Evolutionary conservation across 1,140 invertebrate genomes (phyloP).

Genomic region (Manduca sexta): DNA sequence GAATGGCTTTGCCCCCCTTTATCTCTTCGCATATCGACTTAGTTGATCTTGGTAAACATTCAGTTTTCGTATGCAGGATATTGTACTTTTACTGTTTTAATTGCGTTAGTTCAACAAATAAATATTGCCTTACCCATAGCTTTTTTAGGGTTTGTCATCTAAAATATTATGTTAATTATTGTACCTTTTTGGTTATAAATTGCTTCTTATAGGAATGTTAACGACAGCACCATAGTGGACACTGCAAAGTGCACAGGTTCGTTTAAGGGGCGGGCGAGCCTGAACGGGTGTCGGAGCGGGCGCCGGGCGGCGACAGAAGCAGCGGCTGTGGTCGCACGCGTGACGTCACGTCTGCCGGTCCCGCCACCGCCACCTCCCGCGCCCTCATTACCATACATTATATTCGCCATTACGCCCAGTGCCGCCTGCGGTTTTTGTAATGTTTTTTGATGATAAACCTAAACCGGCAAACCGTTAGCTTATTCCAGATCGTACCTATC

Average conservation of each 20-base stretch:
- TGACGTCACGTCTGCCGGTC: constrained; percentile 63
- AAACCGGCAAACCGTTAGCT: constrained; percentile 12
- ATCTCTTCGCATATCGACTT: constrained; percentile 18
- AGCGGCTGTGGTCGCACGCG: constrained; percentile 63
- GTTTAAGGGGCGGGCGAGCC: no score
- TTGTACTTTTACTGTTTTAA: no score
- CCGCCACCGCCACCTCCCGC: constrained; percentile 41
- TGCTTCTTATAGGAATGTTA: no score
- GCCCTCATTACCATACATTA: constrained; percentile 71
- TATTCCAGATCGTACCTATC: background rate
- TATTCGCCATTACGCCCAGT: constrained; percentile 62
- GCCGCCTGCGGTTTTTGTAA: constrained; percentile 53
- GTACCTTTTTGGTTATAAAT: no score
- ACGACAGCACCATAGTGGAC: no score
- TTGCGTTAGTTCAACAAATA: no score
- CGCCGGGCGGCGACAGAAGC: constrained; percentile 27
- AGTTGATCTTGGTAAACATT: constrained; percentile 7
- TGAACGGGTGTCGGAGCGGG: no score
- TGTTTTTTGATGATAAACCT: constrained; percentile 47
- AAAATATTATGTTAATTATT: no score
- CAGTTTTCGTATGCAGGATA: no score
- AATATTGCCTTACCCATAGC: no score
- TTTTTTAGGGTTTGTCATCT: no score
- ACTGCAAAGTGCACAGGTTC: no score
- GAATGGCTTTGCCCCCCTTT: constrained; percentile 30